phyloP scores from a whole-genome alignment of 2,888 invertebrate genomes.

The Himalopsyche kuldschensis region DNA sequence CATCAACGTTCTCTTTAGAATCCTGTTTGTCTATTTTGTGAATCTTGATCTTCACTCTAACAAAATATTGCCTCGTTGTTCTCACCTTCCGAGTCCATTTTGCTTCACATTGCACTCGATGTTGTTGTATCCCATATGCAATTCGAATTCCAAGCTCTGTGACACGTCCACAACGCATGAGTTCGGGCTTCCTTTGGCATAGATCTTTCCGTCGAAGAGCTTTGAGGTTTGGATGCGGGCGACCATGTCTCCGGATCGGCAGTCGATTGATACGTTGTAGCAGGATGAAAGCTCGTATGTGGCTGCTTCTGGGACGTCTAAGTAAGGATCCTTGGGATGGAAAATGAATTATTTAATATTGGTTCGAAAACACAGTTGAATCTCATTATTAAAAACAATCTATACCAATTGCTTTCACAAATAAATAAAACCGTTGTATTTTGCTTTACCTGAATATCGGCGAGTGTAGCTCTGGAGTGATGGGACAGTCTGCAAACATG shows the following conservation, averaged over 20 bases:
- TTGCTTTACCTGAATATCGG: slow-evolving; percentile 75
- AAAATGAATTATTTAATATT: slow-evolving; percentile 17
- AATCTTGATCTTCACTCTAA: neutral
- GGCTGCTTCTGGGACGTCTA: slow-evolving; percentile 87
- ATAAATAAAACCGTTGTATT: neutral
- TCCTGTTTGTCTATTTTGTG: neutral
- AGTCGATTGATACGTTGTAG: slow-evolving; percentile 93
- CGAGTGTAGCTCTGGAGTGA: slow-evolving; percentile 85
- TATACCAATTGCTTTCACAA: too few relatives aligned
- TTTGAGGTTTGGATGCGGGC: slow-evolving; percentile 90
- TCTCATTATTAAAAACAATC: neutral
- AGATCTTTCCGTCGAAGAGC: slow-evolving; percentile 91
- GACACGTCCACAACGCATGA: slow-evolving; percentile 89
- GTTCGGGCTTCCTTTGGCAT: slow-evolving; percentile 92
- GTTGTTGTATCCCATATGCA: slow-evolving; percentile 90
- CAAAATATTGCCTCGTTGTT: slow-evolving; percentile 32
- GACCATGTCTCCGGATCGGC: slow-evolving; percentile 89
- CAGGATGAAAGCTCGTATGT: slow-evolving; percentile 92
- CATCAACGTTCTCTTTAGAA: too few relatives aligned
- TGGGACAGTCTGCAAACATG: slow-evolving; percentile 91
- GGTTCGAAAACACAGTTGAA: too few relatives aligned
- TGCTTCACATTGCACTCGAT: slow-evolving; percentile 91
- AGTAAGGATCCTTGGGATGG: slow-evolving; percentile 77
- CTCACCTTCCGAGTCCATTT: slow-evolving; percentile 77
- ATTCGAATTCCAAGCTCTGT: slow-evolving; percentile 85